Evolutionary conservation across 1,140 invertebrate genomes (phyloP).

Genomic region (Lutraria rhynchaena): DNA sequence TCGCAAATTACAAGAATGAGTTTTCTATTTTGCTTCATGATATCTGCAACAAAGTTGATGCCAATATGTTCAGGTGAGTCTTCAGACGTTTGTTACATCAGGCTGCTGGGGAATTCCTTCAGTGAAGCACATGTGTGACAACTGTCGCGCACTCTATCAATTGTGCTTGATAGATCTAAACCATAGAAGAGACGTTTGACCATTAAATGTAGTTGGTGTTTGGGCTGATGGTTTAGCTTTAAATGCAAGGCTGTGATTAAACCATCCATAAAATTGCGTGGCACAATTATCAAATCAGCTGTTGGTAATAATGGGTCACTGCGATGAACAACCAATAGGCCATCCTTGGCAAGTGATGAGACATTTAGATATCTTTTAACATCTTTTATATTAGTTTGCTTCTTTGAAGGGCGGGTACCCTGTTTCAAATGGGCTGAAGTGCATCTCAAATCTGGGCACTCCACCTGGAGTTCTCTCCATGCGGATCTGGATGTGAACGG

Average conservation of each 20-base stretch:
- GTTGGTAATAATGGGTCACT: slow-evolving; percentile 24
- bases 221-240: slow-evolving; percentile 62
- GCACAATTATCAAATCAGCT: slow-evolving; percentile 63
- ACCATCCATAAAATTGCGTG: slow-evolving; percentile 56
- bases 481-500: slow-evolving; percentile 59
- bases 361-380: slow-evolving; percentile 61
- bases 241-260: slow-evolving; percentile 63
- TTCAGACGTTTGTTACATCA: slow-evolving; percentile 35
- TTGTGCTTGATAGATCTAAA: slow-evolving; percentile 58
- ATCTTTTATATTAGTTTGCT: slow-evolving; percentile 58
- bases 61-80: slow-evolving; percentile 32
- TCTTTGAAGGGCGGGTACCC: slow-evolving; percentile 59
- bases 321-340: slow-evolving; percentile 54
- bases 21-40: slow-evolving; percentile 51
- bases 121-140: slow-evolving; percentile 61
- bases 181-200: slow-evolving; percentile 59
- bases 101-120: slow-evolving; percentile 4
- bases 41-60: slow-evolving; percentile 48
- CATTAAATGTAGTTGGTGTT: slow-evolving; percentile 58
- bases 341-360: slow-evolving; percentile 51
- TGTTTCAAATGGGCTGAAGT: slow-evolving; percentile 38
- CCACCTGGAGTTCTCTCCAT: slow-evolving; percentile 55
- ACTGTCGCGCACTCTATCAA: background rate
- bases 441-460: slow-evolving; percentile 50
- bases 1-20: slow-evolving; percentile 55